phyloP scores from a whole-genome alignment of 1,140 invertebrate genomes.

The Apis mellifera region Amel_HAv3.1 CM009936.2:6943001-6943500 shows the following conservation, averaged over 20 bases:
- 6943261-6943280: background rate
- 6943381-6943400: background rate
- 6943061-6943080: slow-evolving; percentile 47
- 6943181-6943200: background rate
- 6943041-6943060: slow-evolving; percentile 21
- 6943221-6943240: background rate
- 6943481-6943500: too few relatives aligned
- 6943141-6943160: slow-evolving; percentile 41
- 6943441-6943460: too few relatives aligned
- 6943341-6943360: background rate
- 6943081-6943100: slow-evolving; percentile 19
- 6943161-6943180: background rate
- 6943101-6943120: slow-evolving; percentile 37
- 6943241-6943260: background rate
- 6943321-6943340: background rate
- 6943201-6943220: background rate
- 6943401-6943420: too few relatives aligned
- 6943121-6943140: slow-evolving; percentile 35
- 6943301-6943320: background rate
- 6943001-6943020: slow-evolving; percentile 30
- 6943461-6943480: too few relatives aligned
- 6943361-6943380: background rate
- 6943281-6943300: background rate
- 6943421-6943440: background rate
- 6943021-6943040: background rate